Base-by-base conservation (phyloP, 1,140 invertebrate genomes). In the Nixonia krombeini region DNA sequence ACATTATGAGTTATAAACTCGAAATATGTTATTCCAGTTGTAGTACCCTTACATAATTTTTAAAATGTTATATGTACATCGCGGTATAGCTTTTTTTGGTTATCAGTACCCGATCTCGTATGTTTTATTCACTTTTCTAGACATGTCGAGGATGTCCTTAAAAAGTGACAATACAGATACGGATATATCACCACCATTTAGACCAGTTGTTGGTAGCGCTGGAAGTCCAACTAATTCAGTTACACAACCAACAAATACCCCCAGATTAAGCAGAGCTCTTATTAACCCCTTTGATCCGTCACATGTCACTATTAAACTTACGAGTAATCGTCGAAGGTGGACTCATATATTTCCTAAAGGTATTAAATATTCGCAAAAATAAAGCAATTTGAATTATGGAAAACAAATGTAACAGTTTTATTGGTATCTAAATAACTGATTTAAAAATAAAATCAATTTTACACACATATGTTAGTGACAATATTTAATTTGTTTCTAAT, bases 221-320 rank as follows among this genome's bases (percentile, higher is more conserved):
- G 88, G 81, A 2, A 84, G 79, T 37, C 76, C 79, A 18, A 79
- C 75, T 6, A 79, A 81, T 55, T 62, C 79, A 42, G 71, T 75
- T 25, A 56, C 66, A 53, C 80, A 82, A 63, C 75, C 80, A 28
- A 62, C 67, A 16, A 77, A 44, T 51, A 84, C 89, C 9, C 86
- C 89, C 23, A 82, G 91, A 9, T 90, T 91, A 0, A 91, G 91
- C 3, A 85, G 92, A 49, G 93, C 93, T 1, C 85, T 95, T 5
- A 95, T 99, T 52, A 99, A 99, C 86, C 98, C 98, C 0, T 99
- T 99, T 84, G 96, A 98, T 81, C 97, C 97, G 0, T 96, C 96
- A 0, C 94, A 97, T 77, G 95, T 98, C 49, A 96, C 95, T 23
- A 96, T 99, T 45, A 98, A 98, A 81, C 86, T 99, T 37, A 99